Evolutionary conservation across 2,797 vertebrate genomes (phyloP), one percentile per base, ranked within the genome.

Genomic region (Lepus townsendii): DNA sequence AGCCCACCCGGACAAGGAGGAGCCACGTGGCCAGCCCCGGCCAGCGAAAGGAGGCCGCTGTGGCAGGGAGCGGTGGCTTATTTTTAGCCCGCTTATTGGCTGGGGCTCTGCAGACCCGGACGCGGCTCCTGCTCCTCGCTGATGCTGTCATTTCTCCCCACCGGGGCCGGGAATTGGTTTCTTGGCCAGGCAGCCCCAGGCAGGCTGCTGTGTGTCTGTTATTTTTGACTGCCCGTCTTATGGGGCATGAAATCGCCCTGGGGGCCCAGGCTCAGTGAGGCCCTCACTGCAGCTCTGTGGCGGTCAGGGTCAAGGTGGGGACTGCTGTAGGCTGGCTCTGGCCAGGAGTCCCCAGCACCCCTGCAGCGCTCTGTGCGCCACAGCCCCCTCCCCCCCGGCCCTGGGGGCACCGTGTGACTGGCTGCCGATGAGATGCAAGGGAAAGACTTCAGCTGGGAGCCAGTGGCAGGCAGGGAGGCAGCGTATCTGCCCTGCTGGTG

Each of bases 1-100:
- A 83, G 57, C n/a, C 10, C 54, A 38, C 38, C 26, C 17, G 3
- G 35, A 32, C 71, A 38, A 38, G 11, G 32, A 90, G 65, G 22
- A 38, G 17, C 8, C 30, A 7, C 0, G 13, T 26, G 32, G 68
- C 65, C 50, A n/a, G 79, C 72, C 52, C 0, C 57, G 52, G 20
- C 11, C 68, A 4, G 75, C 27, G 71, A 69, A 63, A 78, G 78
- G 77, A 54, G 84, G 85, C 42, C 1, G 0, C 22, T 0, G 0
- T 30, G 3, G n/a, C 30, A 0, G 19, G 47, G 83, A 71, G 47
- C 54, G 50, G 86, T 66, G 38, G 94, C 93, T 88, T 94, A 83
- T 94, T 96, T 97, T 96, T 95, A 97, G 94, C 82, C 83, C 3
- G 0, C 72, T 92, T 86, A 94, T 62, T 94, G 95, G 94, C 87